Conservation (phyloP, 2,113 vertebrate species). For the Ivindomyrus marchei region DNA sequence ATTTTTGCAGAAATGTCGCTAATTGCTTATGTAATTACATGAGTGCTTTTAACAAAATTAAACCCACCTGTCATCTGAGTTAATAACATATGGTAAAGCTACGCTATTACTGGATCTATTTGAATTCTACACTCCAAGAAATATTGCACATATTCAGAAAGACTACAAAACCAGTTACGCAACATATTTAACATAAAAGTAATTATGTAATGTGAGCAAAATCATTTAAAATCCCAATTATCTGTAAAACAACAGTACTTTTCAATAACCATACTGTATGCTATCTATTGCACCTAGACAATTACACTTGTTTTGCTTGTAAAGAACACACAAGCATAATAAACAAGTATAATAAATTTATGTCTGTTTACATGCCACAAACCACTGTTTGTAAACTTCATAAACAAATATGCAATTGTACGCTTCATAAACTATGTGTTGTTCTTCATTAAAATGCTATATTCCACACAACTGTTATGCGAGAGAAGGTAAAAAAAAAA, state of each 20-base stretch:
- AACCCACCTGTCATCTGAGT: background rate
- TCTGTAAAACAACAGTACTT: background rate
- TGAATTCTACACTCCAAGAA: background rate
- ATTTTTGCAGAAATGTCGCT: conserved; percentile 20
- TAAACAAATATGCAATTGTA: background rate
- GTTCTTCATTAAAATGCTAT: background rate
- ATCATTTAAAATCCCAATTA: background rate
- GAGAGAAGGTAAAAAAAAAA: background rate
- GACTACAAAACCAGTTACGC: background rate
- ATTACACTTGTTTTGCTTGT: background rate
- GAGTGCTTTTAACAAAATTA: background rate
- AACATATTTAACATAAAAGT: background rate
- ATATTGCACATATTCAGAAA: background rate
- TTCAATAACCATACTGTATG: background rate
- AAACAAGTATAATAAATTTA: background rate
- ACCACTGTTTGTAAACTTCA: background rate
- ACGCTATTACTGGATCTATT: background rate
- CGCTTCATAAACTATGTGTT: background rate
- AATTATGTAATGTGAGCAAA: background rate
- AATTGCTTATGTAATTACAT: background rate
- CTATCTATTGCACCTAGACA: background rate
- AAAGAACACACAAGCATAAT: background rate
- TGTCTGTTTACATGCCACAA: background rate
- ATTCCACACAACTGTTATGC: background rate
- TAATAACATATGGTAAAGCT: background rate